Evolutionary conservation across 2,113 vertebrate species (phyloP).

Genomic region (Chaetodon auriga): DNA sequence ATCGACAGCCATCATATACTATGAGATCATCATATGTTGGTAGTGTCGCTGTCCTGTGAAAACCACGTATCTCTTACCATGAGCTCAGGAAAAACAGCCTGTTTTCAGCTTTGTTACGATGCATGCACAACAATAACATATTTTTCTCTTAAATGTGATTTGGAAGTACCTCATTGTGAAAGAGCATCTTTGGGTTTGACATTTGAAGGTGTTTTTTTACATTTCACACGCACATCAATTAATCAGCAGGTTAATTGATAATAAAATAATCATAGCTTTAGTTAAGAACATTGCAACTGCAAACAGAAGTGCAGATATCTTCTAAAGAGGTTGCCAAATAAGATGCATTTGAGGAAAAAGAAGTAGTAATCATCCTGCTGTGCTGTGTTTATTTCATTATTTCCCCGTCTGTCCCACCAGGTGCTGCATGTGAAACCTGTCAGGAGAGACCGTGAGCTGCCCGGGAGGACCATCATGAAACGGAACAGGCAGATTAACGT

Average conservation of each 20-base stretch:
- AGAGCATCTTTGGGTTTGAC: not conserved
- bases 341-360: not conserved
- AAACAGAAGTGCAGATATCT: not conserved
- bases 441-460: not conserved
- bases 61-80: too few species aligned
- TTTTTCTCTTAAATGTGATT: too few species aligned
- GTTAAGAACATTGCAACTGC: not conserved
- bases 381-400: not conserved
- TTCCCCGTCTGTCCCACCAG: not conserved
- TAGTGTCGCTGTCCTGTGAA: too few species aligned
- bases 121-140: too few species aligned
- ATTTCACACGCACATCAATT: not conserved
- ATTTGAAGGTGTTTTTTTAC: not conserved
- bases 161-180: not conserved
- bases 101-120: too few species aligned
- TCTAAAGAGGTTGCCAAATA: not conserved
- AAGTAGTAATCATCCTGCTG: not conserved
- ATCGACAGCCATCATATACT: too few species aligned
- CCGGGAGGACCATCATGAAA: conserved; percentile 79
- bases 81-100: too few species aligned
- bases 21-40: too few species aligned
- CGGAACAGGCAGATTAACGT: conserved; percentile 89
- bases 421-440: conserved; percentile 32
- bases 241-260: not conserved
- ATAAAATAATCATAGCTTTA: not conserved